phyloP scores from a whole-genome alignment of 1,140 invertebrate species.

The Drosophila novamexicana region DNA sequence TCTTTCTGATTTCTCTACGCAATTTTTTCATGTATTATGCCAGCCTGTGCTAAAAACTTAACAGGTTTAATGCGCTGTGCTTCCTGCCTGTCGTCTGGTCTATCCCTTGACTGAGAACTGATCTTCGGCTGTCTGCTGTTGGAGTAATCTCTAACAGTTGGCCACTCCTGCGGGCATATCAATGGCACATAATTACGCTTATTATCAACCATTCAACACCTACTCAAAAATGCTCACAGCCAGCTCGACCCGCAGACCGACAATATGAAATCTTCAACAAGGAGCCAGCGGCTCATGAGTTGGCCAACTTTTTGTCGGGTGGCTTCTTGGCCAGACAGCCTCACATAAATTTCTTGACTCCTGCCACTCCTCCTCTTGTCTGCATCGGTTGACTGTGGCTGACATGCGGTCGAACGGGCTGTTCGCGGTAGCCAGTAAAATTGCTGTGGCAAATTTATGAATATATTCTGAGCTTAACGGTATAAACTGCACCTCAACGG shows the following conservation, averaged over 20 bases:
- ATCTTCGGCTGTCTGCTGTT: constrained; percentile 5
- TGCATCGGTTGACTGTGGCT: constrained; percentile 29
- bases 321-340: constrained; percentile 39
- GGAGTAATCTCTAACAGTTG: constrained; percentile 20
- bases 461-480: constrained; percentile 49
- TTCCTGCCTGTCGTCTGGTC: neutral
- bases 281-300: constrained; percentile 25
- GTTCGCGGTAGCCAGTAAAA: constrained; percentile 51
- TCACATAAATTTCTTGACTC: constrained; percentile 55
- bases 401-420: constrained; percentile 38
- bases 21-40: constrained; percentile 1
- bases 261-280: constrained; percentile 8
- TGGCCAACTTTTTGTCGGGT: constrained; percentile 6
- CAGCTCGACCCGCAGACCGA: constrained; percentile 14
- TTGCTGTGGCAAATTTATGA: constrained; percentile 67
- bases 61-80: constrained; percentile 16
- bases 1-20: constrained; percentile 13
- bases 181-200: constrained; percentile 74
- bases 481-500: constrained; percentile 36
- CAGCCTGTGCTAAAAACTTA: constrained; percentile 6
- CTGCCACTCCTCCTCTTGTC: constrained; percentile 9
- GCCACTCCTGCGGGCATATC: constrained; percentile 62
- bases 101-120: constrained; percentile 1
- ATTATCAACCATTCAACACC: constrained; percentile 78
- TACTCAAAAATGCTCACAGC: constrained; percentile 50